phyloP scores from a whole-genome alignment of 2,888 invertebrate genomes.

The Saturnia pavonia region DNA sequence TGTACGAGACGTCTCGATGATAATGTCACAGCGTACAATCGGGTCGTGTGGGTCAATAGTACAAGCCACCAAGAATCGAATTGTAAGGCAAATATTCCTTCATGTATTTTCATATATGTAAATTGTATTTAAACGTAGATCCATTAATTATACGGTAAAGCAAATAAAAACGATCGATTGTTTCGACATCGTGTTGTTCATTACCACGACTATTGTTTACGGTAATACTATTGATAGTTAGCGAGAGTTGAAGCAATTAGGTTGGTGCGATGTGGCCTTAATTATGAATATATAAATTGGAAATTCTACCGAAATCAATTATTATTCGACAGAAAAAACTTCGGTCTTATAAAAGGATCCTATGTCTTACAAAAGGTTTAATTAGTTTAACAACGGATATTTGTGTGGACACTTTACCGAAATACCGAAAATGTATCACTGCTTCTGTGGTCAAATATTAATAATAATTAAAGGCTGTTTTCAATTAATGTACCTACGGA shows the following conservation, averaged over 20 bases:
- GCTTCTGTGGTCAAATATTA: too few relatives aligned
- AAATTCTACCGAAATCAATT: not conserved
- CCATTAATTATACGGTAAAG: not conserved
- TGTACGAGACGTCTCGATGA: not conserved
- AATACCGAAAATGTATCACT: too few relatives aligned
- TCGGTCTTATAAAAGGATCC: not conserved
- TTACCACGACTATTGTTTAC: not conserved
- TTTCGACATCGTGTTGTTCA: not conserved
- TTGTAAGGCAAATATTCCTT: not conserved
- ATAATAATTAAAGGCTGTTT: too few relatives aligned
- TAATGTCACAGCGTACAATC: not conserved
- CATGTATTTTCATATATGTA: not conserved
- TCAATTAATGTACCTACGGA: too few relatives aligned
- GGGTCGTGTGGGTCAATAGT: constrained; percentile 4
- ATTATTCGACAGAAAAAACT: not conserved
- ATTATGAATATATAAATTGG: not conserved
- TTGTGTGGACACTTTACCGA: too few relatives aligned
- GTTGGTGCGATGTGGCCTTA: not conserved
- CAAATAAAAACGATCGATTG: constrained; percentile 1
- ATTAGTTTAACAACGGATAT: too few relatives aligned
- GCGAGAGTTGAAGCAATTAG: not conserved
- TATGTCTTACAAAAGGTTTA: too few relatives aligned
- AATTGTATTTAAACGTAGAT: not conserved
- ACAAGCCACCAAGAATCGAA: not conserved
- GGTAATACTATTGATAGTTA: not conserved